A percentile compares a stretch with the other conserved stretches of the same genome.
Conservation (phyloP, 2,888 invertebrate species). For the Hypomecis punctinalis region DNA sequence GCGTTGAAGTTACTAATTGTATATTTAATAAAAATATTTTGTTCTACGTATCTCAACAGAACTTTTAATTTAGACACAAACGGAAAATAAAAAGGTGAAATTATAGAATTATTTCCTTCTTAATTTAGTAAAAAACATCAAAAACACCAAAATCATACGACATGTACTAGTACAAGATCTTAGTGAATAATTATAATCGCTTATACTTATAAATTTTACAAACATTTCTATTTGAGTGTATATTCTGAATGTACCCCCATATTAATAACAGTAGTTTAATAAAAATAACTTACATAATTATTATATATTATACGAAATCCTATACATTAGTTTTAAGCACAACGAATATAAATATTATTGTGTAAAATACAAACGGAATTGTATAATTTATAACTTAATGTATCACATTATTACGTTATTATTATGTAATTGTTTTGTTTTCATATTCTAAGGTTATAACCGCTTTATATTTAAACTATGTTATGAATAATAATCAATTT, state of each 20-base stretch:
- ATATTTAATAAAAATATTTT: no score
- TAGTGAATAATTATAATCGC: slow-evolving; percentile 4
- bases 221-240: slow-evolving; percentile 10
- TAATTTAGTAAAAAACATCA: neutral
- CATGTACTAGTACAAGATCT: slow-evolving; percentile 5
- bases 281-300: slow-evolving; percentile 2
- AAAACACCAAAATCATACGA: slow-evolving; percentile 35
- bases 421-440: slow-evolving; percentile 17
- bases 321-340: slow-evolving; percentile 24
- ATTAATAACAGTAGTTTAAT: slow-evolving; percentile 21
- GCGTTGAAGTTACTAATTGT: no score
- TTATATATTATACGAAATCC: slow-evolving; percentile 9
- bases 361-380: slow-evolving; percentile 19
- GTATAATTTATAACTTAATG: slow-evolving; percentile 13
- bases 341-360: slow-evolving; percentile 19
- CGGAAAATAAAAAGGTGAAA: no score
- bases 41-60: no score
- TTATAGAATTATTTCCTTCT: no score
- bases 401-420: slow-evolving; percentile 14
- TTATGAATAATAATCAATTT: slow-evolving; percentile 3
- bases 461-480: slow-evolving; percentile 4
- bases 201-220: slow-evolving; percentile 3
- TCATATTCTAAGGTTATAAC: slow-evolving; percentile 20
- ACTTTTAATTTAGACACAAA: no score
- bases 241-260: slow-evolving; percentile 9